A percentile compares a stretch with the other conserved stretches of the same genome.
Evolutionary conservation across 2,113 vertebrate species (phyloP).

Genomic region (Furnarius figulus): DNA sequence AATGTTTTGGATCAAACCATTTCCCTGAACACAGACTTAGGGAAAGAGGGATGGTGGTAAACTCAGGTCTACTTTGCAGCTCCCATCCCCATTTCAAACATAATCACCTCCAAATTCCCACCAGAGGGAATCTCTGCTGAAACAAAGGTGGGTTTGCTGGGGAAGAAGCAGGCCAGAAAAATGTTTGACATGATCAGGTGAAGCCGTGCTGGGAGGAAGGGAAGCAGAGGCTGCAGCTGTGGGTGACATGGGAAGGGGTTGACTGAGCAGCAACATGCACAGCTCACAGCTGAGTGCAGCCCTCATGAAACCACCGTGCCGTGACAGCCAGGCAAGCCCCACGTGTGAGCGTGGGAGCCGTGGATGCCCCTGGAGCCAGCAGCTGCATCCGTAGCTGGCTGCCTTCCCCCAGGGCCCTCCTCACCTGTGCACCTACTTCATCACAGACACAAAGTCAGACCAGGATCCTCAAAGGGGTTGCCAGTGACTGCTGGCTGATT

Average conservation of each 20-base stretch:
- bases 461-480: conserved; percentile 6
- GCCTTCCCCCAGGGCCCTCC: neutral
- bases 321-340: neutral
- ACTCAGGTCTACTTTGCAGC: neutral
- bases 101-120: neutral
- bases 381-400: neutral
- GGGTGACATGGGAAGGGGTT: rapidly evolving
- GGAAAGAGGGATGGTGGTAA: neutral
- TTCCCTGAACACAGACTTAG: neutral
- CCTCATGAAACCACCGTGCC: rapidly evolving
- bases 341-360: rapidly evolving
- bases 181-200: rapidly evolving
- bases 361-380: neutral
- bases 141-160: neutral
- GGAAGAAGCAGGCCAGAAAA: neutral
- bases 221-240: neutral
- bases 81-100: neutral
- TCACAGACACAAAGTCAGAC: neutral
- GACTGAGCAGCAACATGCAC: neutral
- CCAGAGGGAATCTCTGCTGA: neutral
- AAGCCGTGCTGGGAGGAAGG: neutral
- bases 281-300: neutral
- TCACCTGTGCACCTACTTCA: neutral
- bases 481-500: neutral
- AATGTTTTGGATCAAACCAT: neutral